Evolutionary conservation across 2,888 invertebrate genomes (phyloP), one percentile per base, ranked within the genome.

Genomic region (Pandemis heparana): DNA sequence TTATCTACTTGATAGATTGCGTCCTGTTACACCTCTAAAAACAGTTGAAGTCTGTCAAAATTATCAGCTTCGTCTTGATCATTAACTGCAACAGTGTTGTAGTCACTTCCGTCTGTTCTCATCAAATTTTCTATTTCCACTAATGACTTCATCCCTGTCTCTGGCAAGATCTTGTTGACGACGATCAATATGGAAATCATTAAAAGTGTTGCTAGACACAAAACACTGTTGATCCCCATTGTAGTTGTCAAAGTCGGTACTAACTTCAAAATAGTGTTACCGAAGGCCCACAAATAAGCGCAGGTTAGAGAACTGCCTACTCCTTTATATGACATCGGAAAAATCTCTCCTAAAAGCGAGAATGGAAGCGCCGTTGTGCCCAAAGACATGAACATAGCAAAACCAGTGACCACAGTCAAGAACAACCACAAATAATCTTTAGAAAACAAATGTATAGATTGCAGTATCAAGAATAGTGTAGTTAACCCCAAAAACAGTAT

Each of bases 251-350:
- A 70, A 9, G 61, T 60, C 3, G 81, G 81, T 16, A 77, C 62
- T 46, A 75, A 76, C 72, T 72, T 78, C 9, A 80, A 65, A n/a
- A 81, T 51, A 16, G 73, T 79, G 32, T 81, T 81, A 12, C 80
- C 76, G 74, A 80, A 80, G 0, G 79, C 79, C 81, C 81, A 81
- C 14, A 81, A 76, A 18, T 81, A 81, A 1, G 80, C 79, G 67
- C 81, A 81, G 0, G 79, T 79, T n/a, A 81, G 62, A n/a, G 81
- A 81, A 75, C 80, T 80, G 0, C 81, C 81, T 9, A 81, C 71
- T 3, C 80, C 79, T 75, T 77, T 81, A n/a, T 79, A 80, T 0
- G 81, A 77, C 77, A 80, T 79, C 0, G 82, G 79, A 73, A 82
- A 82, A 74, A 81, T 79, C 63, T 82, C 81, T 0, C 81, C 80